These are phyloP conservation scores for Corythaeola cristata DNA, from an alignment of 2,113 vertebrate genomes.

Conservation along the genomic window DNA sequence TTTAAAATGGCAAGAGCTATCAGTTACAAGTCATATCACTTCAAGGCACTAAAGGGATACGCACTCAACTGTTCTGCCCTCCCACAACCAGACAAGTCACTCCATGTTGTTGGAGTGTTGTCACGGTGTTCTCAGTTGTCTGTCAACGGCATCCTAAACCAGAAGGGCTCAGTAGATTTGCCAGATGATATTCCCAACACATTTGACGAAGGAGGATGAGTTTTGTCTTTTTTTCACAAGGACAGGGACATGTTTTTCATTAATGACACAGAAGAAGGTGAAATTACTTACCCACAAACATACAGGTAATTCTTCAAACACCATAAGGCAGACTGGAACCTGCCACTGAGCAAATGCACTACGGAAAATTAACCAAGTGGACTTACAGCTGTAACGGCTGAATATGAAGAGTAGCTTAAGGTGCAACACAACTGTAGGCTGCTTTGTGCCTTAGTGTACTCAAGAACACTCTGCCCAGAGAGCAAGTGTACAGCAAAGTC, in stretches of 20 bases:
- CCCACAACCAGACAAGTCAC: neutral
- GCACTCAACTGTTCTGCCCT: neutral
- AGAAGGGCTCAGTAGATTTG: neutral
- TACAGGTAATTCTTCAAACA: neutral
- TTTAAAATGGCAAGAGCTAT: neutral
- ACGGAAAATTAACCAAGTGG: neutral
- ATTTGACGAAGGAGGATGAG: neutral
- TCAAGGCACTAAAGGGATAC: neutral
- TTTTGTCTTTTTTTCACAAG: neutral
- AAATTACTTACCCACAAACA: neutral
- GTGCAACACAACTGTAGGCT: neutral
- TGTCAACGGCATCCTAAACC: neutral
- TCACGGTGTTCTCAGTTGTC: neutral
- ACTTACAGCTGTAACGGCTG: neutral
- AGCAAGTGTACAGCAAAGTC: neutral
- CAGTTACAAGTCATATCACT: neutral
- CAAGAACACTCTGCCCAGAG: neutral
- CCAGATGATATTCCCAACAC: neutral
- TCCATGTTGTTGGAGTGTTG: too few species aligned
- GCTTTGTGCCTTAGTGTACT: neutral
- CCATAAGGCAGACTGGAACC: neutral
- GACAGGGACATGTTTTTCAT: neutral
- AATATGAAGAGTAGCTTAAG: neutral
- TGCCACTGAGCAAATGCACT: neutral
- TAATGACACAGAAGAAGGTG: neutral